Percentiles rank a stretch among this genome's conserved stretches.
phyloP scores from a whole-genome alignment of 1,140 invertebrate genomes.

The Globodera rostochiensis region DNA sequence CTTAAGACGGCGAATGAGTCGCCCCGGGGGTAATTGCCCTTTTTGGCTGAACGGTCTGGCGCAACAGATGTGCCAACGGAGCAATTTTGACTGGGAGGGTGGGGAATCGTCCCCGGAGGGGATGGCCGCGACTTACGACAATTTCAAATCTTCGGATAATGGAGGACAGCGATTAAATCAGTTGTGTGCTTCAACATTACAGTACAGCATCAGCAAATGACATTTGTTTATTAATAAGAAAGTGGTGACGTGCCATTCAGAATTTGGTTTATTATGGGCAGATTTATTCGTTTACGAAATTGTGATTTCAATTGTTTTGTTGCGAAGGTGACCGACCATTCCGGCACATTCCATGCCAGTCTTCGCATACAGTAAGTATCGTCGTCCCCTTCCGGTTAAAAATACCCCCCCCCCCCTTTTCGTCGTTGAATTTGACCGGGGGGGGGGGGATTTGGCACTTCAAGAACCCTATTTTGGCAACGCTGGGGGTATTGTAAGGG shows the following conservation, averaged over 20 bases:
- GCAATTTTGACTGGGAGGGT: neutral
- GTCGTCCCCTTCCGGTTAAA: neutral
- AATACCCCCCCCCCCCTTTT: neutral
- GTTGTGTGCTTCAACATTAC: neutral
- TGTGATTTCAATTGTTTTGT: too few relatives aligned
- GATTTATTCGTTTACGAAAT: too few relatives aligned
- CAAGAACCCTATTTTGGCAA: too few relatives aligned
- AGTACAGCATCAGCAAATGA: neutral
- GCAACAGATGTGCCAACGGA: slow-evolving; percentile 1
- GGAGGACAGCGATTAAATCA: neutral
- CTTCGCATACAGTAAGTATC: too few relatives aligned
- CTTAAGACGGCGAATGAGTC: neutral
- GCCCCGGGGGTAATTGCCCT: neutral
- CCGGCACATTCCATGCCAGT: too few relatives aligned
- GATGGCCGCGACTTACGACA: slow-evolving; percentile 1
- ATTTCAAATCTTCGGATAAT: neutral
- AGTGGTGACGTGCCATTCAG: too few relatives aligned
- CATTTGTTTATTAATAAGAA: too few relatives aligned
- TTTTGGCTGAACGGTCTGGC: slow-evolving; percentile 3
- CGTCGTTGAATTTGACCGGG: neutral
- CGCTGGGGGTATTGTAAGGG: too few relatives aligned
- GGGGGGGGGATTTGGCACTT: too few relatives aligned
- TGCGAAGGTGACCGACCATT: too few relatives aligned
- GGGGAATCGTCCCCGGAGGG: neutral
- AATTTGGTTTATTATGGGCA: too few relatives aligned